Percentiles rank a stretch among this genome's conserved stretches.
Evolutionary conservation across 2,113 vertebrate species (phyloP).

Genomic region (Archilochus colubris): DNA sequence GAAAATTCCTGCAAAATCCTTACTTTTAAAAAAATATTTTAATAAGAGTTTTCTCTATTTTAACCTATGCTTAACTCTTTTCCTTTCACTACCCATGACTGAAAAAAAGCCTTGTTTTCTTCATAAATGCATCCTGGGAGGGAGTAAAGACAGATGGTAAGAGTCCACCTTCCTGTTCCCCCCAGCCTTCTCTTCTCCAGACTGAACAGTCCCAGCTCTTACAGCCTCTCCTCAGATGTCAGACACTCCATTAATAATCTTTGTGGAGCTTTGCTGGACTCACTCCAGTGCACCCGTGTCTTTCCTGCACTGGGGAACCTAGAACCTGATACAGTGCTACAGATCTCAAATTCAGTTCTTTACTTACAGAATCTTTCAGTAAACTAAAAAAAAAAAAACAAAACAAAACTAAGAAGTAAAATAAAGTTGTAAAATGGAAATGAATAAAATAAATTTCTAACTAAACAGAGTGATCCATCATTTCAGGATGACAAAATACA

Average conservation of each 20-base stretch:
- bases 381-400: not conserved
- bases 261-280: not conserved
- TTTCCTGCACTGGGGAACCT: not conserved
- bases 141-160: not conserved
- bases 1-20: not conserved
- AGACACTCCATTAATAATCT: not conserved
- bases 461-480: not conserved
- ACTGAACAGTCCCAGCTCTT: not conserved
- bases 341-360: not conserved
- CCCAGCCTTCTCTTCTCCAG: not conserved
- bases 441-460: not conserved
- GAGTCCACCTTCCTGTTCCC: not conserved
- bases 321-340: not conserved
- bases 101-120: not conserved
- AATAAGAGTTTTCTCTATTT: not conserved
- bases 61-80: not conserved
- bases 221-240: not conserved
- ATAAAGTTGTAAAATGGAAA: not conserved
- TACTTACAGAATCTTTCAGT: not conserved
- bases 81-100: not conserved
- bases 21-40: not conserved
- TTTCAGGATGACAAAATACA: conserved; percentile 30
- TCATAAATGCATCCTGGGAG: not conserved
- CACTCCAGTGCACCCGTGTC: too few species aligned
- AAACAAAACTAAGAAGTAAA: too few species aligned